Evolutionary conservation across 2,888 invertebrate genomes (phyloP).

Genomic region (Archips xylosteana): DNA sequence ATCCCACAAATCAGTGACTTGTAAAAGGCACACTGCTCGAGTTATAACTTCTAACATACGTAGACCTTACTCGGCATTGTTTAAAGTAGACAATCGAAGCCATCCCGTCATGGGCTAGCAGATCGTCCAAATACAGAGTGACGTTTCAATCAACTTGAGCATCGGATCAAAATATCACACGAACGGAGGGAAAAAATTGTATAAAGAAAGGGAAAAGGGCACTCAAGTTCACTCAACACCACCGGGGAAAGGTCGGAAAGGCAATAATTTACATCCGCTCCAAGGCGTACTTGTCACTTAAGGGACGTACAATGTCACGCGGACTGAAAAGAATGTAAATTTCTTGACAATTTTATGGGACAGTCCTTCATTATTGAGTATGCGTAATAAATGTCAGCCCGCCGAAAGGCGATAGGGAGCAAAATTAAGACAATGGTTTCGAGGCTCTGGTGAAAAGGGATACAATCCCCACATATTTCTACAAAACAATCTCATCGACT

Average conservation of each 20-base stretch:
- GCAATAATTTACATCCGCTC: slow-evolving; percentile 40
- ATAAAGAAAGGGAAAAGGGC: slow-evolving; percentile 33
- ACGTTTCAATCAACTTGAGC: not conserved
- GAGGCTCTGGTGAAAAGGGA: not conserved
- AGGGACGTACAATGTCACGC: slow-evolving; percentile 19
- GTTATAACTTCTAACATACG: not conserved
- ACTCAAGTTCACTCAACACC: slow-evolving; percentile 28
- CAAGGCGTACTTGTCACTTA: slow-evolving; percentile 37
- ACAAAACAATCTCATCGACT: not conserved
- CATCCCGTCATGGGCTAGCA: not conserved
- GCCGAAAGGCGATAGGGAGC: not conserved
- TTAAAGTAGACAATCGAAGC: not conserved
- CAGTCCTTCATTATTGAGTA: not conserved
- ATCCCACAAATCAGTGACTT: slow-evolving; percentile 2
- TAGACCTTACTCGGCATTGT: not conserved
- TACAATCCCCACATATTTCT: not conserved
- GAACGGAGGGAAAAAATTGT: slow-evolving; percentile 5
- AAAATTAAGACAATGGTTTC: not conserved
- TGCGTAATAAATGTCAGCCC: slow-evolving; percentile 7
- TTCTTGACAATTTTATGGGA: slow-evolving; percentile 32
- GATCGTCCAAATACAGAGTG: slow-evolving; percentile 7
- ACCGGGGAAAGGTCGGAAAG: slow-evolving; percentile 31
- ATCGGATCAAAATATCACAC: slow-evolving; percentile 30
- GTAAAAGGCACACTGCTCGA: not conserved
- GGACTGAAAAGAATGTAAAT: slow-evolving; percentile 36